phyloP scores from a whole-genome alignment of 1,140 invertebrate species.

The Heliconius eleuchia region DNA sequence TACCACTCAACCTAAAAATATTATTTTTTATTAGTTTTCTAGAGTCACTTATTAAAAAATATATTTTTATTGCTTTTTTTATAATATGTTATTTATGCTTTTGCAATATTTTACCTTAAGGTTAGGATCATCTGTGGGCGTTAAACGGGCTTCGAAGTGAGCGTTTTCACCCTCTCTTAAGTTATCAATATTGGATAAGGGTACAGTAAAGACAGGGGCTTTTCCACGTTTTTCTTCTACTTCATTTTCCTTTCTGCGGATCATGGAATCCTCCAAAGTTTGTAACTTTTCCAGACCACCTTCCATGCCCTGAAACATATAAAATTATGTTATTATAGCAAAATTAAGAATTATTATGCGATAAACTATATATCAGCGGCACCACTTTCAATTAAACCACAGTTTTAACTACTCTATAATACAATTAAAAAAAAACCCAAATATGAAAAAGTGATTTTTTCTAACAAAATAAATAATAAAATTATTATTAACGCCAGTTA shows the following conservation, averaged over 20 bases:
- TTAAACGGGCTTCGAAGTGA: conserved; percentile 96
- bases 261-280: conserved; percentile 93
- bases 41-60: neutral
- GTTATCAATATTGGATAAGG: conserved; percentile 92
- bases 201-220: conserved; percentile 95
- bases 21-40: neutral
- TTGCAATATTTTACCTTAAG: conserved; percentile 85
- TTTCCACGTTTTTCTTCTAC: conserved; percentile 87
- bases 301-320: conserved; percentile 89
- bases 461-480: too few relatives aligned
- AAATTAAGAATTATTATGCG: too few relatives aligned
- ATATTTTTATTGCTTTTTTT: neutral
- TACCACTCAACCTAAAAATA: conserved; percentile 92
- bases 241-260: conserved; percentile 86
- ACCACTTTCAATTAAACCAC: too few relatives aligned
- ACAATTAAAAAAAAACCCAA: too few relatives aligned
- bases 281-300: conserved; percentile 95
- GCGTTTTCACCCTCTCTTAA: conserved; percentile 94
- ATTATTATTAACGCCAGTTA: too few relatives aligned
- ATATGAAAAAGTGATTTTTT: too few relatives aligned
- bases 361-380: too few relatives aligned
- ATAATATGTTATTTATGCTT: neutral
- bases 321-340: conserved; percentile 31
- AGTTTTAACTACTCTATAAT: too few relatives aligned
- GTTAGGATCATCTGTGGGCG: conserved; percentile 96